These are phyloP conservation scores for Solea senegalensis DNA, from an alignment of 2,113 vertebrate species.

Conservation along the genomic window DNA sequence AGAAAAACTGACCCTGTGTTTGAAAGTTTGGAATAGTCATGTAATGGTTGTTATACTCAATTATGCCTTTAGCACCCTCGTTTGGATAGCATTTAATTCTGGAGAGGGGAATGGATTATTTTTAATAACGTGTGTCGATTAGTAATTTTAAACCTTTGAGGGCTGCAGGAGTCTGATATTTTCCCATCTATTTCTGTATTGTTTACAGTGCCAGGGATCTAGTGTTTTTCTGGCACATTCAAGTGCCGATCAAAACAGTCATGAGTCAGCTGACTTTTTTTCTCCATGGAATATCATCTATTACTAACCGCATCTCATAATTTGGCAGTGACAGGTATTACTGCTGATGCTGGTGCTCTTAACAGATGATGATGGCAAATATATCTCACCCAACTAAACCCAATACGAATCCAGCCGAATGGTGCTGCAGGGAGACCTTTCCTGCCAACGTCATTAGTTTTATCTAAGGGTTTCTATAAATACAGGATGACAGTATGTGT, in stretches of 20 bases:
- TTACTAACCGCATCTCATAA: too few relatives aligned
- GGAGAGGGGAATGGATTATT: constrained; percentile 7
- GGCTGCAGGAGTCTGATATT: not conserved
- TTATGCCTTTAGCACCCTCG: not conserved
- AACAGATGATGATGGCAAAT: too few relatives aligned
- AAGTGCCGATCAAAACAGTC: not conserved
- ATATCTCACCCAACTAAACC: too few relatives aligned
- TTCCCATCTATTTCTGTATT: not conserved
- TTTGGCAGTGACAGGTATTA: too few relatives aligned
- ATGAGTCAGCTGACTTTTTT: not conserved
- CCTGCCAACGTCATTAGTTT: too few relatives aligned
- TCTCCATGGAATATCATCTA: too few relatives aligned
- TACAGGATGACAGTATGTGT: too few relatives aligned
- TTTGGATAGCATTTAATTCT: constrained; percentile 6
- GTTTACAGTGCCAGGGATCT: not conserved
- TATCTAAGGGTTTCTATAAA: too few relatives aligned
- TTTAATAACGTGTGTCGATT: constrained; percentile 3
- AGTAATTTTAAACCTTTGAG: not conserved
- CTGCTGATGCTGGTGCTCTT: too few relatives aligned
- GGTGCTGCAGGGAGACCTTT: too few relatives aligned
- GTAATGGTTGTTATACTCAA: not conserved
- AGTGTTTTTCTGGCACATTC: not conserved
- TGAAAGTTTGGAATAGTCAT: not conserved
- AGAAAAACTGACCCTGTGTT: not conserved
- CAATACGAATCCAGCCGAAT: too few relatives aligned